Conservation (phyloP, 2,113 vertebrate species). For the rat (Rattus norvegicus) region GRCr8 NC_086022.1:54878501-54879000, state of each 20-base stretch:
- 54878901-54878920: neutral
- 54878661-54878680: neutral
- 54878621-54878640: neutral
- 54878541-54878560: no score
- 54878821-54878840: neutral
- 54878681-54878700: neutral
- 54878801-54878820: neutral
- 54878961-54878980: neutral
- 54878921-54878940: neutral
- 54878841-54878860: neutral
- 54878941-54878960: neutral
- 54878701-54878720: neutral
- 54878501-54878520: neutral
- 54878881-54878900: neutral
- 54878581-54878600: no score
- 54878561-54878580: neutral
- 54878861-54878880: neutral
- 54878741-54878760: neutral
- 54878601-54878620: neutral
- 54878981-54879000: neutral
- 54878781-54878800: neutral
- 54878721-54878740: neutral
- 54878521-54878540: no score
- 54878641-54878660: neutral
- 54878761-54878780: fast-evolving